A percentile compares a stretch with the other conserved stretches of the same genome.
Evolutionary conservation across 2,797 vertebrate genomes (phyloP).

Genomic region (Neosilurus hyrtlii): DNA sequence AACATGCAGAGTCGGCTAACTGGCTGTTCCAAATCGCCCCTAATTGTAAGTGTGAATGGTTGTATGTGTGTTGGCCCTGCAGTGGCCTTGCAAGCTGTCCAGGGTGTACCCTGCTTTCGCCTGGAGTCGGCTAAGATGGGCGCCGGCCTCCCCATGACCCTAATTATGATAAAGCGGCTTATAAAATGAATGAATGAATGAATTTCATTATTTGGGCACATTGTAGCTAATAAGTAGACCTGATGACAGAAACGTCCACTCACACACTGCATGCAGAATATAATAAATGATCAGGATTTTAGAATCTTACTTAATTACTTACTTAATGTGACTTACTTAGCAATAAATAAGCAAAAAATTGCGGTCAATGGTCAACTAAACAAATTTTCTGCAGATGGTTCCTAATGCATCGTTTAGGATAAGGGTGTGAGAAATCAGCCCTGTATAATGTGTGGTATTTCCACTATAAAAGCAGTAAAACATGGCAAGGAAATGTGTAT

Average conservation of each 20-base stretch:
- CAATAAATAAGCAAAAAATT: neutral
- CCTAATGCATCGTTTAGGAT: neutral
- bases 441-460: neutral
- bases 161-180: too few relatives aligned
- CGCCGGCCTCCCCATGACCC: too few relatives aligned
- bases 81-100: too few relatives aligned
- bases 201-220: neutral
- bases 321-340: neutral
- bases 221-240: neutral
- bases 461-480: neutral
- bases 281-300: neutral
- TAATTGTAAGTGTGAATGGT: too few relatives aligned
- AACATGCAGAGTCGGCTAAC: too few relatives aligned
- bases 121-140: too few relatives aligned
- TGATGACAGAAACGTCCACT: neutral
- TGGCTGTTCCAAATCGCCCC: too few relatives aligned
- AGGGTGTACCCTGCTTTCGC: too few relatives aligned
- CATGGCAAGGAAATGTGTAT: neutral
- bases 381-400: neutral
- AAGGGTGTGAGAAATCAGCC: neutral
- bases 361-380: neutral
- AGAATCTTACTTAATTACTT: too few relatives aligned
- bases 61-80: too few relatives aligned
- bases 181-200: too few relatives aligned
- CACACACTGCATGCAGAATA: neutral